A percentile compares a stretch with the other conserved stretches of the same genome.
Conservation (phyloP, 2,113 vertebrate species). For the Microtus richardsoni region DNA sequence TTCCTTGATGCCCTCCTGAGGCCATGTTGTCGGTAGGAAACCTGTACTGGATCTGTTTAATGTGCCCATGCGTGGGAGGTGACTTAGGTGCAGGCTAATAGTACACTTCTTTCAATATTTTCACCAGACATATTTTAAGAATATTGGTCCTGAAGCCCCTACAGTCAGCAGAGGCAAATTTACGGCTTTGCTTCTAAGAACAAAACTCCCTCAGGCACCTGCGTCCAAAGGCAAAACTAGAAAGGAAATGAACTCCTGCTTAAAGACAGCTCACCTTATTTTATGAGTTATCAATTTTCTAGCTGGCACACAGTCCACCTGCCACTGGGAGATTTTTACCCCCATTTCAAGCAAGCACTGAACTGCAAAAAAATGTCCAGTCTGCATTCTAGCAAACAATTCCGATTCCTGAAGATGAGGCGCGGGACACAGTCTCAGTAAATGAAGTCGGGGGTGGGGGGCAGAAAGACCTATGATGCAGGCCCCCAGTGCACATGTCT, state of each 20-base stretch:
- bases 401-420: constrained; percentile 74
- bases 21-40: constrained; percentile 58
- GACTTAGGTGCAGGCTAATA: constrained; percentile 30
- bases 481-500: constrained; percentile 61
- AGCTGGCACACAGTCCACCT: constrained; percentile 61
- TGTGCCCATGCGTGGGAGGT: constrained; percentile 47
- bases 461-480: constrained; percentile 70
- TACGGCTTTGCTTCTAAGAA: constrained; percentile 68
- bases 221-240: constrained; percentile 77
- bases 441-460: constrained; percentile 75
- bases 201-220: constrained; percentile 73
- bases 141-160: constrained; percentile 74
- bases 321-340: constrained; percentile 3
- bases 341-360: constrained; percentile 58
- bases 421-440: constrained; percentile 56
- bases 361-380: constrained; percentile 63
- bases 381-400: constrained; percentile 62
- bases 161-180: constrained; percentile 67
- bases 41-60: constrained; percentile 51
- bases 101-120: constrained; percentile 69
- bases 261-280: constrained; percentile 75
- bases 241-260: constrained; percentile 81
- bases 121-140: constrained; percentile 74
- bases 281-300: constrained; percentile 75
- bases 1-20: constrained; percentile 48